phyloP scores from a whole-genome alignment of 2,797 vertebrate species.

The Eremophila alpestris region DNA sequence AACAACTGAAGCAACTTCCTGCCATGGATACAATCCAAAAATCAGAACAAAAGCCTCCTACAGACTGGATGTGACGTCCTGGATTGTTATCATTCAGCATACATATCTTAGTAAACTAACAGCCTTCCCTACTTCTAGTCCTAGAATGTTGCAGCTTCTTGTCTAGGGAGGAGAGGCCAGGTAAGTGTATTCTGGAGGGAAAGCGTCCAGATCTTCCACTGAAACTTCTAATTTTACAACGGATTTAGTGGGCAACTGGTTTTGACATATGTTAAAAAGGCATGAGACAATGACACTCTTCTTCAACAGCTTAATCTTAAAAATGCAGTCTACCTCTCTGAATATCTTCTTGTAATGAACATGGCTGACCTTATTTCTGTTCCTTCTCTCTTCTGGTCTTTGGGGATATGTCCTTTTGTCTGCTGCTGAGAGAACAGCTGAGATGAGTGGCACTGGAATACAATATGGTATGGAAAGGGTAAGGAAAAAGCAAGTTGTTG shows the following conservation, averaged over 20 bases:
- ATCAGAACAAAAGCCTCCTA: constrained; percentile 40
- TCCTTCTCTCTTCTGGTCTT: not conserved
- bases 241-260: not conserved
- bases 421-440: not conserved
- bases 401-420: not conserved
- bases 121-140: not conserved
- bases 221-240: not conserved
- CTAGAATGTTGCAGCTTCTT: not conserved
- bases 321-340: not conserved
- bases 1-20: constrained; percentile 54
- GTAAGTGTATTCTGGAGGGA: not conserved
- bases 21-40: constrained; percentile 42
- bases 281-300: not conserved
- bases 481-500: not conserved
- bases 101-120: not conserved
- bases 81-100: not conserved
- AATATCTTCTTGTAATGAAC: not conserved
- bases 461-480: not conserved
- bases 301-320: not conserved
- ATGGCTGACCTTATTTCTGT: not conserved
- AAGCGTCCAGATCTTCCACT: not conserved
- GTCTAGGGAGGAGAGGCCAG: not conserved
- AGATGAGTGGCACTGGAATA: not conserved
- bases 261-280: not conserved
- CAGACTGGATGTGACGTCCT: not conserved